Base-by-base conservation (phyloP, 2,113 vertebrate genomes). In the Loxodonta africana region DNA sequence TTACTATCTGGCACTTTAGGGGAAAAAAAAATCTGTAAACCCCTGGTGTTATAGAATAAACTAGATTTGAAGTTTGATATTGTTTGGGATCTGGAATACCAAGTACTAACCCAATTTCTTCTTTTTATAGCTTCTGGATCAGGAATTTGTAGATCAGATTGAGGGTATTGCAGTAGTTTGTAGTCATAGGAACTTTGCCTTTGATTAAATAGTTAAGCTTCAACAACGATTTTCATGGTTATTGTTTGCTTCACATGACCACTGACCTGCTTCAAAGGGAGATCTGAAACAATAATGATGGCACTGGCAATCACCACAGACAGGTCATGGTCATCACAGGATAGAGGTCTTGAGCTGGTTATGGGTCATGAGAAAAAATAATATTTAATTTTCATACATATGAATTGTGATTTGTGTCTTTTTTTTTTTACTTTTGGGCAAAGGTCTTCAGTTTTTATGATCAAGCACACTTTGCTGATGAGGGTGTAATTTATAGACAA, bases 61-160 rank as follows among this genome's bases (percentile, higher is more conserved):
- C 44, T 60, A 81, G 30, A 77, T 30, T 74, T 74, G 26, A 23
- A 95, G 73, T 69, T 60, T 83, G 20, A 30, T 86, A 30, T 23
- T 26, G 33, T 51, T 78, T 95, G 94, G 51, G 18, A 81, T 88
- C 48, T 93, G 62, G 86, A 74, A 71, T 95, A 63, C 12, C 57
- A 89, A 48, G 60, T 60, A 46, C 20, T 63, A 65, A 83, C 5
- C 8, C 0, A 63, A 17, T 95, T 69, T 96, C 76, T 86, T 84
- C 30, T 44, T 81, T 74, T 37, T 33, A 67, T 1, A 84, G 33
- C 10, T 81, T 86, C 46, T 84, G 11, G 48, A 57, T 86, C 8
- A 60, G 5, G 89, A 62, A 57, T 86, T 80, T 63, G 1, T 77
- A 71, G 48, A 71, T 80, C n/a, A 18, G 65, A 37, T 21, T 63